These are phyloP conservation scores for Drosophila sp. DNA, from an alignment of 1,140 invertebrate genomes.

Conservation along the genomic window DNA sequence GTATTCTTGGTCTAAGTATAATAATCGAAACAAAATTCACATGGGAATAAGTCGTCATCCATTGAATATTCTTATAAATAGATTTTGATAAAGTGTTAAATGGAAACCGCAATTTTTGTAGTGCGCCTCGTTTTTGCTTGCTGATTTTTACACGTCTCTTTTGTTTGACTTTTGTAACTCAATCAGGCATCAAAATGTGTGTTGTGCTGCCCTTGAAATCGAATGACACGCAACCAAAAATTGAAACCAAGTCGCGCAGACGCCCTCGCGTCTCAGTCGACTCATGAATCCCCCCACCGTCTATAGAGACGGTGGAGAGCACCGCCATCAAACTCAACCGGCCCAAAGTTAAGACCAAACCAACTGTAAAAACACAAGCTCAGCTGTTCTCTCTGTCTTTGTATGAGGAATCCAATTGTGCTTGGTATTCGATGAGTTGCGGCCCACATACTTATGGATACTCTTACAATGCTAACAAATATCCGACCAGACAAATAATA, in stretches of 20 bases:
- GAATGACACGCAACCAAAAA: constrained; percentile 60
- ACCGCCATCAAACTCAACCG: constrained; percentile 9
- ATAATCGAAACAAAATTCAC: too few relatives aligned
- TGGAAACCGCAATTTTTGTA: background rate
- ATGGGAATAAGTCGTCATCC: too few relatives aligned
- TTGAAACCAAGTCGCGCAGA: constrained; percentile 38
- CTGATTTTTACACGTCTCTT: background rate
- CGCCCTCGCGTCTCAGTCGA: constrained; percentile 19
- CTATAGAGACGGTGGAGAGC: too few relatives aligned
- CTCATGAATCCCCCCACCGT: constrained; percentile 2
- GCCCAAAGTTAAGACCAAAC: constrained; percentile 30
- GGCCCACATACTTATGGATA: background rate
- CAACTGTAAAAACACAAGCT: constrained; percentile 60
- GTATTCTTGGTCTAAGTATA: too few relatives aligned
- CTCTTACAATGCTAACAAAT: background rate
- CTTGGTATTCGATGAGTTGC: constrained; percentile 9
- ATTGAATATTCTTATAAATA: too few relatives aligned
- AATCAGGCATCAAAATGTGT: constrained; percentile 76
- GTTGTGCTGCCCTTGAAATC: constrained; percentile 62
- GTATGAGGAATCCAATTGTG: constrained; percentile 32
- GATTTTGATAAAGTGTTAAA: too few relatives aligned
- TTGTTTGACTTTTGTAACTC: constrained; percentile 61
- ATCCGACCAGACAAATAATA: background rate
- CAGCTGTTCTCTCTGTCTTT: constrained; percentile 41
- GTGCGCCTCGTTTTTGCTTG: background rate